Evolutionary conservation across 2,113 vertebrate genomes (phyloP), one percentile per base, ranked within the genome.

Genomic region (Anser brachyrhynchus): DNA sequence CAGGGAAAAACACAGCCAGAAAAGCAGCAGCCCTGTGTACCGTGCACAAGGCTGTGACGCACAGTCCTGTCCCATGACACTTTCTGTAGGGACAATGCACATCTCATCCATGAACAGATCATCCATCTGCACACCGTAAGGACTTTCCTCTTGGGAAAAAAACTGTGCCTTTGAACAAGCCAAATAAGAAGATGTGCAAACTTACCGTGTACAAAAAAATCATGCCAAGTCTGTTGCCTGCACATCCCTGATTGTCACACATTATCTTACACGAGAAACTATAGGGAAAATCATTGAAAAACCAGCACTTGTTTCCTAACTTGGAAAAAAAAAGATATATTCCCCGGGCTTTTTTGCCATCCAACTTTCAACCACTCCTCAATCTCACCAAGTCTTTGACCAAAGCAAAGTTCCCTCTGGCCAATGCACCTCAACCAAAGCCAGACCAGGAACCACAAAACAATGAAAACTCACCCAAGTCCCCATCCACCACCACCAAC

Each of bases 131-230:
- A 25, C 16, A 15, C 35, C 1, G 2, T 37, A 49, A 64, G 33
- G 26, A 31, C 28, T n/a, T 65, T 75, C 28, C n/a, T 35, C 51
- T 25, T 25, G 22, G n/a, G 69, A 55, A 69, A 87, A 84, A 28
- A 43, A 17, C 25, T 9, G 35, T 51, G 33, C 33, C 33, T 70
- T 82, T 64, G 51, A 80, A 65, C 5, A 70, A 76, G 26, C n/a
- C 69, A 54, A 39, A 21, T 7, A 43, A 70, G 61, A 69, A 74
- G 33, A 84, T 39, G 46, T 22, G 17, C 23, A 74, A 69, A 88
- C 15, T 71, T 1, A 0, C 17, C 25, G 18, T 0, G 2, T 62
- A 35, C 6, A 49, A 41, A 59, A 28, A 69, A 44, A 35, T 14
- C 44, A 33, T 51, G 37, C 62, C 6, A 35, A 51, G 21, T 25